Conservation (phyloP, 1,140 invertebrate species). For the Leptestheria dahalacensis region DNA sequence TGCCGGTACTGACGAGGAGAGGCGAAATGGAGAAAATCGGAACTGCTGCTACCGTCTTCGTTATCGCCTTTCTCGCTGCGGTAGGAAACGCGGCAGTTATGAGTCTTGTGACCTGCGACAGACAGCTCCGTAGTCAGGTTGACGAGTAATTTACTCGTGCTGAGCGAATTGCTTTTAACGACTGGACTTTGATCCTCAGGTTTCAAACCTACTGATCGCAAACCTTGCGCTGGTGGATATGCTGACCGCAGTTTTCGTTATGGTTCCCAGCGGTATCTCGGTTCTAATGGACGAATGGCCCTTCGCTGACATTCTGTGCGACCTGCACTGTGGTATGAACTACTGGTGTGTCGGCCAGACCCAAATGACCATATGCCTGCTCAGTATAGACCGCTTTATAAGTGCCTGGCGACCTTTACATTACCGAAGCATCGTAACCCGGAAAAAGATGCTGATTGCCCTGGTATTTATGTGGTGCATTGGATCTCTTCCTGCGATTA, state of each 20-base stretch:
- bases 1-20: background rate
- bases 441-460: background rate
- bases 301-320: slow-evolving; percentile 35
- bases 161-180: too few relatives aligned
- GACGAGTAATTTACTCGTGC: background rate
- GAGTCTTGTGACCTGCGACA: slow-evolving; percentile 29
- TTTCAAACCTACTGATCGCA: slow-evolving; percentile 14
- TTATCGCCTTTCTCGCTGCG: slow-evolving; percentile 31
- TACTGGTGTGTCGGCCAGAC: slow-evolving; percentile 36
- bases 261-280: slow-evolving; percentile 22
- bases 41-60: background rate
- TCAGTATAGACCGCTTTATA: slow-evolving; percentile 28
- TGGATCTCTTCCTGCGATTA: slow-evolving; percentile 17
- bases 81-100: slow-evolving; percentile 28
- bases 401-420: slow-evolving; percentile 24
- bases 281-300: slow-evolving; percentile 21
- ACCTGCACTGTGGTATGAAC: slow-evolving; percentile 39
- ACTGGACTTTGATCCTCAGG: background rate
- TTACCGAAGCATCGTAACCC: slow-evolving; percentile 21
- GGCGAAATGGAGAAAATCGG: background rate
- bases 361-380: slow-evolving; percentile 35
- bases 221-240: slow-evolving; percentile 25
- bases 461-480: slow-evolving; percentile 6
- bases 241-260: slow-evolving; percentile 24
- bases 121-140: slow-evolving; percentile 4